Evolutionary conservation across 2,888 invertebrate genomes (phyloP).

Genomic region (Gisinianus flammeolus): DNA sequence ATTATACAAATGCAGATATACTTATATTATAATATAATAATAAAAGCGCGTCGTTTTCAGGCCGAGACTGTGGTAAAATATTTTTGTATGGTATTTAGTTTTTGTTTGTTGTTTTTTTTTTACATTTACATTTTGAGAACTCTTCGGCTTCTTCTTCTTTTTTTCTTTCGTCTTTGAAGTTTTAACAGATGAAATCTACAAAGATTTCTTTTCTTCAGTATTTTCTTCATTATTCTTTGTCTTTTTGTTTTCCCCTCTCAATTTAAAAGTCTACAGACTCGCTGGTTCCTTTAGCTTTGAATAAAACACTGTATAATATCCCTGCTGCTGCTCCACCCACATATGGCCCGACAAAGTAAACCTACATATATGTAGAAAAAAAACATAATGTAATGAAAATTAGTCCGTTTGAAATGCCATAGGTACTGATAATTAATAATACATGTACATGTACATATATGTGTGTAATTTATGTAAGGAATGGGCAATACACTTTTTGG

Average conservation of each 20-base stretch:
- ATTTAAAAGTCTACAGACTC: slow-evolving; percentile 54
- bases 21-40: not conserved
- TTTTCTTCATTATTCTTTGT: not conserved
- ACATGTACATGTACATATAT: no score
- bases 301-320: slow-evolving; percentile 66
- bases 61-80: no score
- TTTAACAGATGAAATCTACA: no score
- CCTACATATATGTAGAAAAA: slow-evolving; percentile 61
- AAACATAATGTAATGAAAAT: not conserved
- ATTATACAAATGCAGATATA: not conserved
- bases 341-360: slow-evolving; percentile 72
- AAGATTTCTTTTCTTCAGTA: not conserved
- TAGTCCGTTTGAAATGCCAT: no score
- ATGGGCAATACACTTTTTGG: no score
- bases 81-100: not conserved
- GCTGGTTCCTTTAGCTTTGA: slow-evolving; percentile 63
- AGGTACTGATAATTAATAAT: no score
- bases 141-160: not conserved
- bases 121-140: not conserved
- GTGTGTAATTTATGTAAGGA: no score
- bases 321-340: slow-evolving; percentile 68
- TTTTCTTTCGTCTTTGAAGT: not conserved
- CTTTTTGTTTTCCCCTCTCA: not conserved
- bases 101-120: no score
- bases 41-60: not conserved